Conservation (phyloP, 2,113 vertebrate genomes). For the Chaetodon trifascialis region DNA sequence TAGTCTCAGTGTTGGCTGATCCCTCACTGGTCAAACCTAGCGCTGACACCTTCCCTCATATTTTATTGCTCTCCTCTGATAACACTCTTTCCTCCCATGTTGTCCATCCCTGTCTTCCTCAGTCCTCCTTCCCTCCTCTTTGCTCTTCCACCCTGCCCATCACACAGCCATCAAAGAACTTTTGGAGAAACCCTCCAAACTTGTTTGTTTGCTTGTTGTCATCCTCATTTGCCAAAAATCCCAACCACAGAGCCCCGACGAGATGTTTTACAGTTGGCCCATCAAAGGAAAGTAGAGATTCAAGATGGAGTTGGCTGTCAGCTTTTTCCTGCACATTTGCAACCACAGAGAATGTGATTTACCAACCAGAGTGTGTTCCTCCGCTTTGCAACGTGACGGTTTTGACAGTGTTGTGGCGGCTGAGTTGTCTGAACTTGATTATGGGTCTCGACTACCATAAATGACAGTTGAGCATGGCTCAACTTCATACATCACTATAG, state of each 20-base stretch:
- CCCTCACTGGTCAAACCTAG: not conserved
- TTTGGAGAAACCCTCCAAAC: constrained; percentile 53
- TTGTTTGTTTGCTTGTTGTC: constrained; percentile 62
- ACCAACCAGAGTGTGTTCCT: constrained; percentile 50
- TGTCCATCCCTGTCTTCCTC: constrained; percentile 15
- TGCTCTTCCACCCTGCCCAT: constrained; percentile 6
- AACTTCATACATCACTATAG: not conserved
- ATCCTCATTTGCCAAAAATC: constrained; percentile 37
- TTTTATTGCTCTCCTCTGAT: constrained; percentile 41
- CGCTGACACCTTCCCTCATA: constrained; percentile 14
- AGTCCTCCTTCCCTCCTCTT: constrained; percentile 2
- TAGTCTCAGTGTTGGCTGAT: constrained; percentile 2
- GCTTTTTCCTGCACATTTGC: constrained; percentile 41
- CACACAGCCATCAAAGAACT: constrained; percentile 35
- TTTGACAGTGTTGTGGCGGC: constrained; percentile 58
- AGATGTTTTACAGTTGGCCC: constrained; percentile 51
- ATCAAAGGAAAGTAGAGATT: constrained; percentile 43
- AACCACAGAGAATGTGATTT: constrained; percentile 56
- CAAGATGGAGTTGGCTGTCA: constrained; percentile 46
- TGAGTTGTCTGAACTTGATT: constrained; percentile 44
- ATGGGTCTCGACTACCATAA: constrained; percentile 29
- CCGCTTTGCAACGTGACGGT: constrained; percentile 3
- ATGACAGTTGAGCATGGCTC: constrained; percentile 44
- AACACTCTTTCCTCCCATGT: constrained; percentile 29
- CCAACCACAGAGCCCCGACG: constrained; percentile 27